A percentile compares a stretch with the other conserved stretches of the same genome.
phyloP scores from a whole-genome alignment of 2,888 invertebrate species.

The Panorpa germanica region DNA sequence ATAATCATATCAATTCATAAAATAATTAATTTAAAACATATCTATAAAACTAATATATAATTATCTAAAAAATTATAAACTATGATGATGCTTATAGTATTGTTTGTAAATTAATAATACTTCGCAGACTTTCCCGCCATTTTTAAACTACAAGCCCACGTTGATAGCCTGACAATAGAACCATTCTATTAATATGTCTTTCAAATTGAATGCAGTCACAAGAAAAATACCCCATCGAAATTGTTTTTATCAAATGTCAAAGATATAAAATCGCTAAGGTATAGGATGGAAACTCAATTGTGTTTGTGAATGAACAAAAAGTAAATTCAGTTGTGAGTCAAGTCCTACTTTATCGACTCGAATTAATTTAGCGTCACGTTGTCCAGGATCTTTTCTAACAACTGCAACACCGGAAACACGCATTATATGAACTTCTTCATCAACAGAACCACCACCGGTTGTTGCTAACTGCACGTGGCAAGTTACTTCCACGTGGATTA shows the following conservation, averaged over 20 bases:
- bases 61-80: too few relatives aligned
- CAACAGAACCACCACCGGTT: slow-evolving; percentile 34
- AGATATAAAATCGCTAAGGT: slow-evolving; percentile 22
- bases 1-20: too few relatives aligned
- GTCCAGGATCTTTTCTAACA: slow-evolving; percentile 37
- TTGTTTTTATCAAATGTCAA: slow-evolving; percentile 25
- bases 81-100: too few relatives aligned
- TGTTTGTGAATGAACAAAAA: slow-evolving; percentile 43
- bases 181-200: too few relatives aligned
- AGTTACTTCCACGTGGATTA: slow-evolving; percentile 45
- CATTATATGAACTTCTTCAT: slow-evolving; percentile 40
- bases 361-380: slow-evolving; percentile 31
- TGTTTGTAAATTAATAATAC: neutral
- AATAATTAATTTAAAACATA: too few relatives aligned
- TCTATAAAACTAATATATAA: too few relatives aligned
- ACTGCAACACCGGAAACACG: slow-evolving; percentile 47
- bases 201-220: slow-evolving; percentile 20
- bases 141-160: too few relatives aligned
- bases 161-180: too few relatives aligned
- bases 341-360: slow-evolving; percentile 46
- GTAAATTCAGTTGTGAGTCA: slow-evolving; percentile 44
- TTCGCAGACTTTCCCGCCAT: too few relatives aligned
- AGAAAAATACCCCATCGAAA: slow-evolving; percentile 15
- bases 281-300: slow-evolving; percentile 42
- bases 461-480: slow-evolving; percentile 42